Conservation (phyloP, 1,140 invertebrate genomes). For the Scaptomyza pallida region DNA sequence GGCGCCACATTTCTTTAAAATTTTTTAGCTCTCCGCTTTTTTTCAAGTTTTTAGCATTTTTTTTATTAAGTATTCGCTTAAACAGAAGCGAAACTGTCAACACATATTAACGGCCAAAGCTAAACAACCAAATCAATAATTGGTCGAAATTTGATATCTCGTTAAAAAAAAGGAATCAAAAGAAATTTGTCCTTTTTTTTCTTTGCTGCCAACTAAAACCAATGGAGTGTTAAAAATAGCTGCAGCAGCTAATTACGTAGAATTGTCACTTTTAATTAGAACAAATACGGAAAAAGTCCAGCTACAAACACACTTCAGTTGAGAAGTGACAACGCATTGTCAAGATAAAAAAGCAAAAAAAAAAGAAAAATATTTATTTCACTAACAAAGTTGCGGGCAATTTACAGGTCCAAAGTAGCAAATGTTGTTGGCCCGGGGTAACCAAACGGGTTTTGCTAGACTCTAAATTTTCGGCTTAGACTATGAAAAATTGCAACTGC, state of each 20-base stretch:
- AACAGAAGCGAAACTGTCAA: conserved; percentile 68
- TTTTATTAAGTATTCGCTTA: not conserved
- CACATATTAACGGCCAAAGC: conserved; percentile 47
- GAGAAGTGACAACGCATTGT: conserved; percentile 50
- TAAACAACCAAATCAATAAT: conserved; percentile 50
- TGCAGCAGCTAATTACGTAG: conserved; percentile 74
- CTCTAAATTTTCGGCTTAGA: conserved; percentile 73
- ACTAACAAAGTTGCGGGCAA: conserved; percentile 59
- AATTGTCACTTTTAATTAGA: conserved; percentile 82
- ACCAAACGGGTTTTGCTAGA: conserved; percentile 56
- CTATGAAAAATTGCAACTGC: conserved; percentile 56
- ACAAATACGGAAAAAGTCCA: conserved; percentile 55
- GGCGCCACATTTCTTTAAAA: not conserved
- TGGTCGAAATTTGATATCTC: conserved; percentile 65
- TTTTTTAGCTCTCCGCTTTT: not conserved
- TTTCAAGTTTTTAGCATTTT: not conserved
- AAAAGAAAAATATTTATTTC: conserved; percentile 51
- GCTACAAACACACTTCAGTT: conserved; percentile 12
- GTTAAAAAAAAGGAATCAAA: conserved; percentile 1
- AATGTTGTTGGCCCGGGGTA: conserved; percentile 19
- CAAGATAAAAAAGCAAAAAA: conserved; percentile 66
- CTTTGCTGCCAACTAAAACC: conserved; percentile 31
- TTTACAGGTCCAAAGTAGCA: conserved; percentile 37
- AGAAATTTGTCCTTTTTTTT: not conserved
- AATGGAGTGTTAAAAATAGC: conserved; percentile 63